A percentile compares a stretch with the other conserved stretches of the same genome.
Evolutionary conservation across 2,888 invertebrate species (phyloP).

Genomic region (Leistus spinibarbis): DNA sequence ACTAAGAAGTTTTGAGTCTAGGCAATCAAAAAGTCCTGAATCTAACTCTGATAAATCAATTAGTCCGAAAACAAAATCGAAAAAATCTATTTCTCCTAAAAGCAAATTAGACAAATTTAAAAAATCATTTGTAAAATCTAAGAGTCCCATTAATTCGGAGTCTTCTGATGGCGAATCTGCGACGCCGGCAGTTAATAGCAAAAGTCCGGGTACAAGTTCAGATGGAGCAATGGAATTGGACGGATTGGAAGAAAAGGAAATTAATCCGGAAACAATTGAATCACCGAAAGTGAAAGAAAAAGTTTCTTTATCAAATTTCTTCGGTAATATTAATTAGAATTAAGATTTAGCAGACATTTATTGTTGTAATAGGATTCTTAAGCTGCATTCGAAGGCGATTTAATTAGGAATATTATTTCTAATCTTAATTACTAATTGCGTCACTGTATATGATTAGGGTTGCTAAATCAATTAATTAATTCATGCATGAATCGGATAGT

Average conservation of each 20-base stretch:
- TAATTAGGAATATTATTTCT: too few relatives aligned
- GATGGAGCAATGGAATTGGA: not conserved
- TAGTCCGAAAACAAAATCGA: not conserved
- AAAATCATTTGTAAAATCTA: not conserved
- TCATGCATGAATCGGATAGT: too few relatives aligned
- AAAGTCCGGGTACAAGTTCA: not conserved
- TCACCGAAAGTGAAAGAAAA: not conserved
- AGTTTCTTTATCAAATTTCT: not conserved
- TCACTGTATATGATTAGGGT: too few relatives aligned
- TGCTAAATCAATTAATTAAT: too few relatives aligned
- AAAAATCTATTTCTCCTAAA: not conserved
- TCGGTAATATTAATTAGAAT: too few relatives aligned
- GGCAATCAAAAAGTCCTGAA: not conserved
- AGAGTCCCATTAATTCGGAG: too few relatives aligned
- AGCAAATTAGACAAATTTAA: not conserved
- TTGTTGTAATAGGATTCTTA: too few relatives aligned
- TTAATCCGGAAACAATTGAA: not conserved
- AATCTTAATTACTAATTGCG: too few relatives aligned
- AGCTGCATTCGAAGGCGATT: too few relatives aligned
- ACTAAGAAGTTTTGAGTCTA: not conserved
- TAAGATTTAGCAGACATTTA: too few relatives aligned
- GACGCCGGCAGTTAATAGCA: not conserved
- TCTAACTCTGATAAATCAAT: not conserved
- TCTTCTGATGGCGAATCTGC: too few relatives aligned
- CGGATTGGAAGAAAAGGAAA: not conserved